A percentile compares a stretch with the other conserved stretches of the same genome.
These are phyloP conservation scores for Sinocyclocheilus anshuiensis DNA, from an alignment of 2,113 vertebrate species.

Conservation along the genomic window DNA sequence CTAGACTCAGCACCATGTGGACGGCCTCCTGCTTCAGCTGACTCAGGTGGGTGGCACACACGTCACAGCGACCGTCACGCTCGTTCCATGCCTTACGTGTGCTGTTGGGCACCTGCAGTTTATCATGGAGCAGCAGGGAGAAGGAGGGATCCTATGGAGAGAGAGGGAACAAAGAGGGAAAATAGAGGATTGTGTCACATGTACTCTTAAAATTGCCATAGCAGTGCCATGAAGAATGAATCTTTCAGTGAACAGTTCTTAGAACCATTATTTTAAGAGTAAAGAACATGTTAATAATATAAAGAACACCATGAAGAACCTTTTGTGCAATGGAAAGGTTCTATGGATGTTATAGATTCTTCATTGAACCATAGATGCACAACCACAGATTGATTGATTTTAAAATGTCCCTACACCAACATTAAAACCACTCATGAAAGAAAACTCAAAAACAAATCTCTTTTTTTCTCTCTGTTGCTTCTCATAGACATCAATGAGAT, in stretches of 20 bases:
- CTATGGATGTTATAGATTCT: not conserved
- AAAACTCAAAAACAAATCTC: not conserved
- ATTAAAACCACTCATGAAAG: not conserved
- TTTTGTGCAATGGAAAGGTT: not conserved
- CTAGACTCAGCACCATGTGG: constrained; percentile 90
- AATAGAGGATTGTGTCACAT: not conserved
- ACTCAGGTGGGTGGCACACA: constrained; percentile 92
- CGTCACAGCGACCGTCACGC: constrained; percentile 91
- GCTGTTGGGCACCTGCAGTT: constrained; percentile 93
- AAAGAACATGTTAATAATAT: no score
- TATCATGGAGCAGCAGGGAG: constrained; percentile 90
- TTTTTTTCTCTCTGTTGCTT: not conserved
- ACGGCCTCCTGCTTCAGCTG: constrained; percentile 97
- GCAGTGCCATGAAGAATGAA: no score
- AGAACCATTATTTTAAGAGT: no score
- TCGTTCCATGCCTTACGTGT: constrained; percentile 94
- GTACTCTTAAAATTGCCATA: not conserved
- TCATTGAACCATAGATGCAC: not conserved
- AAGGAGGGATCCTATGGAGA: constrained; percentile 86
- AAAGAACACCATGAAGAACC: not conserved
- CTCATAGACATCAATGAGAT: not conserved
- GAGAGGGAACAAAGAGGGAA: not conserved
- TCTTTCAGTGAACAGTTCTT: no score
- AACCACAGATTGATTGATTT: not conserved
- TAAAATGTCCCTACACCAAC: not conserved